Base-by-base conservation (phyloP, 2,797 vertebrate species). In the Threskiornis aethiopicus region DNA sequence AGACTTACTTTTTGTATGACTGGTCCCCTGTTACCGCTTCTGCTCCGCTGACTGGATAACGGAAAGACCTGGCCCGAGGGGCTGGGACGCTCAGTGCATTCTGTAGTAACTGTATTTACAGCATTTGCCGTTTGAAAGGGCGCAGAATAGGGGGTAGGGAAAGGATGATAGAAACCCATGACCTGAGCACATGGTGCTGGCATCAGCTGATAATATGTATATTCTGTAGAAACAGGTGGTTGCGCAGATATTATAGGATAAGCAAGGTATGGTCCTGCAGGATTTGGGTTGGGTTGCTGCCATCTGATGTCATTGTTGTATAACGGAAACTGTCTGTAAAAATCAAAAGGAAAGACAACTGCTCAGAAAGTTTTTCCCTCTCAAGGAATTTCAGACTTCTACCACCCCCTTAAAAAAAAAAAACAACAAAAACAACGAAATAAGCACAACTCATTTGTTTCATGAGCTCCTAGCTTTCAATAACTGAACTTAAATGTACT, bases 111-210 rank as follows among this genome's bases (percentile, higher is more conserved):
- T 5, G 99, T 84, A 96, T 97, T 99, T 17, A 99, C 98, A 93
- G 99, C 97, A 69, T 97, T 99, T 9, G 99, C 94, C 78, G 98
- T 13, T 96, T 99, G 99, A 86, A 99, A 98, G 13, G 99, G 98
- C 25, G 98, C 97, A 11, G 99, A 97, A 42, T 99, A 99, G 3
- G 99, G 98, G 14, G 98, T 77, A 51, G 99, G 99, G 87, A 99
- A 99, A 58, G 99, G 99, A 97, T 99, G 99, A 95, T 99, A 99
- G 97, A 99, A 99, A 81, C 99, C 99, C 99, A 99, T 99, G 91
- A 99, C 98, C 51, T 99, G 99, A 54, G 99, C 98, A 96, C 99
- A 99, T 3, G 99, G 99, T n/a, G 99, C 98, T 59, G 99, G 99
- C 99, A 99, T 99, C 90, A 99, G 98, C 97, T 99, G 99, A 87